These are phyloP conservation scores for Syrista parreyssii DNA, from an alignment of 2,888 invertebrate genomes.

Conservation along the genomic window DNA sequence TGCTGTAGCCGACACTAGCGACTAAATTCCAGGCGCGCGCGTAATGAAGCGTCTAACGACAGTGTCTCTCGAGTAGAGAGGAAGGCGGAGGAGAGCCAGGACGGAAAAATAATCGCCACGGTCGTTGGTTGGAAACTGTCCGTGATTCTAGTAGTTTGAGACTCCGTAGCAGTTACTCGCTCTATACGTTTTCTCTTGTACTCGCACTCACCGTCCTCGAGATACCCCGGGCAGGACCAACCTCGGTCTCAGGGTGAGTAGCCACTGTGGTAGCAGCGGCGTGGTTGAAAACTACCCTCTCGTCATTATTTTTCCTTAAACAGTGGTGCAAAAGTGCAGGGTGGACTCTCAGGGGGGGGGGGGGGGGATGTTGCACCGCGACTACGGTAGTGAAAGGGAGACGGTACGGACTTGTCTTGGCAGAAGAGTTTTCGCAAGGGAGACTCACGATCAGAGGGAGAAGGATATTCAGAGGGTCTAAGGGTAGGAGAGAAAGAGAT, in stretches of 20 bases:
- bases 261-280: neutral
- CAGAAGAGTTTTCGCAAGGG: neutral
- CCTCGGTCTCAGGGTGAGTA: slow-evolving; percentile 10
- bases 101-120: slow-evolving; percentile 12
- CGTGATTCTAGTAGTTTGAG: slow-evolving; percentile 12
- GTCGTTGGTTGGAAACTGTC: slow-evolving; percentile 7
- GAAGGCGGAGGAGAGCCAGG: neutral
- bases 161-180: neutral
- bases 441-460: slow-evolving; percentile 4
- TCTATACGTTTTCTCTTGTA: neutral
- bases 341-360: slow-evolving; percentile 34
- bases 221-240: neutral
- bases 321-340: slow-evolving; percentile 29
- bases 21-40: slow-evolving; percentile 39
- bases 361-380: slow-evolving; percentile 17
- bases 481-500: slow-evolving; percentile 21
- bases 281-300: slow-evolving; percentile 31
- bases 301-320: slow-evolving; percentile 47
- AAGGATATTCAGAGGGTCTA: slow-evolving; percentile 26
- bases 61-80: slow-evolving; percentile 23
- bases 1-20: slow-evolving; percentile 27
- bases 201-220: neutral
- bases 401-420: slow-evolving; percentile 7
- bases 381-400: slow-evolving; percentile 18
- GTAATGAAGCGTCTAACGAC: slow-evolving; percentile 52